Conservation (phyloP, 2,888 invertebrate species). For the Sesamia inferens region DNA sequence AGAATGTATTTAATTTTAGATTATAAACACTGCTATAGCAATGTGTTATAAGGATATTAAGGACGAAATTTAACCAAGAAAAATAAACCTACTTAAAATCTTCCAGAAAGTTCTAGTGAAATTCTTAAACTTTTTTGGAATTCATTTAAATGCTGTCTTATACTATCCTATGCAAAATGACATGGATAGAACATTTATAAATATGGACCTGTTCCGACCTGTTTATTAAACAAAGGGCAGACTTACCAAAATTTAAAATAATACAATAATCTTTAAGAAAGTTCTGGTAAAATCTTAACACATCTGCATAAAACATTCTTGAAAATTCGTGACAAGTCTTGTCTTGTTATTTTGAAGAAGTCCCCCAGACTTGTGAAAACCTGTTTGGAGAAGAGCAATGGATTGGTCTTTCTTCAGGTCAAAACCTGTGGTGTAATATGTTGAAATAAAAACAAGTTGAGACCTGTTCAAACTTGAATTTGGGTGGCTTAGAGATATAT, state of each 20-base stretch:
- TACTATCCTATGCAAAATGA: too few relatives aligned
- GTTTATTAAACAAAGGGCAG: too few relatives aligned
- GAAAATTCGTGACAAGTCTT: conserved; percentile 10
- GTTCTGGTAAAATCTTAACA: neutral
- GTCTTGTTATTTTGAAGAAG: neutral
- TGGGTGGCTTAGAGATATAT: neutral
- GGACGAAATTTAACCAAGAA: neutral
- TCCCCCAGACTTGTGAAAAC: conserved; percentile 2
- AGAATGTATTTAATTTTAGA: too few relatives aligned
- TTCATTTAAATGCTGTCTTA: too few relatives aligned
- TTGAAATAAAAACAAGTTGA: conserved; percentile 22
- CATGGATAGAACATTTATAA: too few relatives aligned
- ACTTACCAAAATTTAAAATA: too few relatives aligned
- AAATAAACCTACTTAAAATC: neutral
- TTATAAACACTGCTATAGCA: too few relatives aligned
- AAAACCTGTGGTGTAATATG: conserved; percentile 3
- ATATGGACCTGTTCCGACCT: too few relatives aligned
- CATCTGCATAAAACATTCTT: neutral
- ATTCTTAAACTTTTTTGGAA: too few relatives aligned
- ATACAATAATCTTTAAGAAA: conserved; percentile 10
- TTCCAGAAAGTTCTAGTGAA: too few relatives aligned
- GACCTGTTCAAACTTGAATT: conserved; percentile 22
- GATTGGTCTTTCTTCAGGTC: conserved; percentile 10
- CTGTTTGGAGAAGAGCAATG: neutral
- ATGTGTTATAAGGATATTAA: neutral